Base-by-base conservation (phyloP, 2,113 vertebrate species). In the Hypanus sabinus region DNA sequence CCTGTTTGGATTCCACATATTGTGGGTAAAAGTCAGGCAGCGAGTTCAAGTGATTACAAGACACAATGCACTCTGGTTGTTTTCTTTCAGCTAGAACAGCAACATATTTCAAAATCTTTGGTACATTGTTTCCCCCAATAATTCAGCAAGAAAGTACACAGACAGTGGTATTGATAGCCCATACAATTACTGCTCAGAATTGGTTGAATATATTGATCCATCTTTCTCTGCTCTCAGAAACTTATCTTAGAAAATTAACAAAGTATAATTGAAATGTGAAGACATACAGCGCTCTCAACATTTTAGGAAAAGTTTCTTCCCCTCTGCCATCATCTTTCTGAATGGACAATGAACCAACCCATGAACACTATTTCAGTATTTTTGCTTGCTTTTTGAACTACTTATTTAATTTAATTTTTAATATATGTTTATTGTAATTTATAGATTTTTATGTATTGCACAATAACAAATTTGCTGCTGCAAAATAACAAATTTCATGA, bases 11-110 rank as follows among this genome's bases (percentile, higher is more conserved):
- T 93, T 93, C 68, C 91, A 65, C 85, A 0, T 60, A 33, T 36
- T 33, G 91, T 93, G 91, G 91, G 70, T 93, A 70, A 93, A 93
- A 30, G 91, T 71, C 91, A 71, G 90, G 68, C 20, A 73, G 90
- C 57, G 16, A 30, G 70, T 38, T 75, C 91, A 93, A 90, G 71
- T 71, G 33, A 46, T 38, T 92, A 38, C 65, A 92, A 73, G 22
- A 14, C 91, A 73, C 68, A 93, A 75, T 75, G 68, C 16, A 4
- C 68, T 12, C 10, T 55, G 20, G 36, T 93, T 70, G 68, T 93
- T 93, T 73, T 93, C 55, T 22, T 73, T 73, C 85, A 90, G 14
- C 85, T n/a, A 90, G 85, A 90, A 68, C 85, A 90, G 85, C 60
- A 65, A 65, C 6, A 60, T 14, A 90, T 65, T 90, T n/a, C 33